Evolutionary conservation across 2,113 vertebrate genomes (phyloP).

Genomic region (Perognathus longimembris): DNA sequence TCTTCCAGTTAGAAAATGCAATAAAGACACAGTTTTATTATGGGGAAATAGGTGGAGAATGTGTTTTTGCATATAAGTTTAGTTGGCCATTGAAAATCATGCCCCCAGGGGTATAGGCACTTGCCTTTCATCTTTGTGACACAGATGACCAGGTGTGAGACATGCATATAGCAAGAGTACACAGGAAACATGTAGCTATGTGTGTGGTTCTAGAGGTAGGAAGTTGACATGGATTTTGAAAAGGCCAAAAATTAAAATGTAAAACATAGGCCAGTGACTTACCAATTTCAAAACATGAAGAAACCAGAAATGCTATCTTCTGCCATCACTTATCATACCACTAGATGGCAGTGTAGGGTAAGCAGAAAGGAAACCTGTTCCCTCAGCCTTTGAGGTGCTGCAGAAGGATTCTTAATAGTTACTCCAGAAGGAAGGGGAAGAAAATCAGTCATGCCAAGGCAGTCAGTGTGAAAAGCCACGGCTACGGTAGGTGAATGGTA

Average conservation of each 20-base stretch:
- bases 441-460: background rate
- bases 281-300: background rate
- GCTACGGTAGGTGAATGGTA: background rate
- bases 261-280: background rate
- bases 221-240: background rate
- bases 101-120: background rate
- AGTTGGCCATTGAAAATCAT: background rate
- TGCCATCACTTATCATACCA: background rate
- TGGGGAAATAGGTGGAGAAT: background rate
- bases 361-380: conserved; percentile 4
- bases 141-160: background rate
- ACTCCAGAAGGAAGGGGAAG: background rate
- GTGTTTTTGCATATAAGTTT: background rate
- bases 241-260: background rate
- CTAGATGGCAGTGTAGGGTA: conserved; percentile 67
- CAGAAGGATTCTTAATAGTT: background rate
- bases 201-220: background rate
- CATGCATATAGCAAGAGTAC: background rate
- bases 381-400: background rate
- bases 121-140: background rate
- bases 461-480: background rate
- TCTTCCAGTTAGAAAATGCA: background rate
- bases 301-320: background rate
- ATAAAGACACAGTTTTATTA: background rate
- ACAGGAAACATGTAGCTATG: background rate